Conservation (phyloP, 2,888 invertebrate genomes). For the Drosophila neonasuta region DNA sequence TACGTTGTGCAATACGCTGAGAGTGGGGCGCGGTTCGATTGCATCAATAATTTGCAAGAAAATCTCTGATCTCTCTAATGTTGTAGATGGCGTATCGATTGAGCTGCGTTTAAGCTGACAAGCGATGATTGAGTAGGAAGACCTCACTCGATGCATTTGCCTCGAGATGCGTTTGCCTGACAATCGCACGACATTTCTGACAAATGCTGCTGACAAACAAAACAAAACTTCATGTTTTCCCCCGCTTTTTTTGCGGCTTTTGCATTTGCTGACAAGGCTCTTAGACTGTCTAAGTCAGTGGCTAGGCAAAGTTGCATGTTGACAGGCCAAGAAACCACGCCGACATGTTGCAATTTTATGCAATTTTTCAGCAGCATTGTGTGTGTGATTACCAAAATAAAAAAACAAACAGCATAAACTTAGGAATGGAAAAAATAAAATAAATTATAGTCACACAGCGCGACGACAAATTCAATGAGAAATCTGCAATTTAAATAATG, state of each 20-base stretch:
- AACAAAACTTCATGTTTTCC: conserved; percentile 42
- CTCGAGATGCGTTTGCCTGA: conserved; percentile 52
- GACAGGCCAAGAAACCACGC: conserved; percentile 59
- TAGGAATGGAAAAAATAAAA: conserved; percentile 42
- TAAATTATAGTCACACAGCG: conserved; percentile 68
- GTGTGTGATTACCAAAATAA: conserved; percentile 31
- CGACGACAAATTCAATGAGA: conserved; percentile 70
- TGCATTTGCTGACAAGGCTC: conserved; percentile 46
- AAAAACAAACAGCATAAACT: conserved; percentile 21
- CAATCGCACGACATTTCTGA: conserved; percentile 72
- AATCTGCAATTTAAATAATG: conserved; percentile 75
- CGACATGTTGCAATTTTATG: conserved; percentile 66
- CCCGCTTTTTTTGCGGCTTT: not conserved
- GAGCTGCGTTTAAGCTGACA: conserved; percentile 31
- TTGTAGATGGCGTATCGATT: conserved; percentile 13
- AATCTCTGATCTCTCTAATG: conserved; percentile 6
- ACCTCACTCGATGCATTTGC: conserved; percentile 44
- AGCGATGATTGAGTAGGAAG: conserved; percentile 32
- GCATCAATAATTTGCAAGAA: conserved; percentile 18
- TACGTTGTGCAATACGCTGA: conserved; percentile 37
- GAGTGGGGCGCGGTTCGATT: conserved; percentile 42
- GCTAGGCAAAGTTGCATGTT: conserved; percentile 59
- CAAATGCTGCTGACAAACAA: conserved; percentile 64
- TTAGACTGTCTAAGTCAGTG: conserved; percentile 23
- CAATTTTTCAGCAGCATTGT: conserved; percentile 59